Percentiles rank a stretch among this genome's conserved stretches.
Evolutionary conservation across 2,113 vertebrate genomes (phyloP).

Genomic region (Galemys pyrenaicus): DNA sequence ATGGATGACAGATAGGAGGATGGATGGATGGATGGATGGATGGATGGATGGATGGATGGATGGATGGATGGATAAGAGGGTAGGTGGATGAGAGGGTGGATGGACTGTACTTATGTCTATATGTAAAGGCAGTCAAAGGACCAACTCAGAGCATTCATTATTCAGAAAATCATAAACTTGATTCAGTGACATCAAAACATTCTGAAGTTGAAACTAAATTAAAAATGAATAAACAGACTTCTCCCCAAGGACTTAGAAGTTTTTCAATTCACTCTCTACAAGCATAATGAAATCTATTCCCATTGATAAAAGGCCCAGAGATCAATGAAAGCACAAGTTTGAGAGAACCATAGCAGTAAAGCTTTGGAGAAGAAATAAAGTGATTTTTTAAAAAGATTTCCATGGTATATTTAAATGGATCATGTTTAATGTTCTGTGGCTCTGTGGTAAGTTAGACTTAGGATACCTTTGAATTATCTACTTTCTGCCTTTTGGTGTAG

Average conservation of each 20-base stretch:
- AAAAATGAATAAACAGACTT: background rate
- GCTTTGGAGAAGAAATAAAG: background rate
- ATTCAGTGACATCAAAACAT: background rate
- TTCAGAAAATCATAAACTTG: background rate
- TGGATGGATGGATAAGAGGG: background rate
- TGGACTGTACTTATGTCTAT: background rate
- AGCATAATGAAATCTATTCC: background rate
- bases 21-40: background rate
- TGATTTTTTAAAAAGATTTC: background rate
- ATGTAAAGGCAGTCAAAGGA: background rate
- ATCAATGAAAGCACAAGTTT: background rate
- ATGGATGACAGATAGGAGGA: background rate
- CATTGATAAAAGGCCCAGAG: background rate
- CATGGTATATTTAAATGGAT: background rate
- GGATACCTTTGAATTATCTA: background rate
- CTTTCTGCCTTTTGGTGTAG: background rate
- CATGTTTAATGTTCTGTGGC: background rate
- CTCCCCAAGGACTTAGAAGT: background rate
- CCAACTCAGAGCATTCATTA: background rate
- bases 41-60: background rate
- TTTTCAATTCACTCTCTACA: background rate
- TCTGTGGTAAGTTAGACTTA: background rate
- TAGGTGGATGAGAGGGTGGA: background rate
- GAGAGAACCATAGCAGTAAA: background rate
- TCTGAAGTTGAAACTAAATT: background rate